Evolutionary conservation across 2,113 vertebrate species (phyloP), one percentile per base, ranked within the genome.

Genomic region (Mus spicilegus): DNA sequence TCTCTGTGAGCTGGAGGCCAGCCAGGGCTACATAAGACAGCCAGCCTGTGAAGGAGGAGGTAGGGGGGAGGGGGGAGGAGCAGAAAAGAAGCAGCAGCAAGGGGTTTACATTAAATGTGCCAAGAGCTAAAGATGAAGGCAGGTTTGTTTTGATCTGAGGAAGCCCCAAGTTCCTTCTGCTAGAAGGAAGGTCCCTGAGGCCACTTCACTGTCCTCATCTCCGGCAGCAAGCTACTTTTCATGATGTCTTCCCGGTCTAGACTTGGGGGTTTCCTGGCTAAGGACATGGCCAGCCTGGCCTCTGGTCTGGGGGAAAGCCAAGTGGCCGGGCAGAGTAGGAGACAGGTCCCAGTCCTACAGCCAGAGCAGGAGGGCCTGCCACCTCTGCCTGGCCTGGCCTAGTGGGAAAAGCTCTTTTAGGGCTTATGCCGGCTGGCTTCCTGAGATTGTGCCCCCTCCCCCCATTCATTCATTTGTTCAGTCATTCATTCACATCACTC

Each of bases 211-310:
- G 49, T 33, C 36, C 46, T 67, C 19, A 1, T n/a, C 24, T 36
- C 42, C 12, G 12, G 2, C 0, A 11, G 46, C 4, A 72, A 9
- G 24, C 42, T n/a, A 8, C 2, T 56, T 16, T 69, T 39, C 30
- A 1, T 22, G 8, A 42, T 5, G 20, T 56, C 19, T 5, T 69
- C 1, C 0, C 16, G 9, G 58, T 54, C 63, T 77, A 26, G 86
- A 54, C 77, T 28, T 17, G 92, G 93, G 94, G 96, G 67, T 93
- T 95, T 98, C 97, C 95, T 89, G 54, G 28, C 5, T 36, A 54
- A 87, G 78, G 73, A 92, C 89, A 73, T 54, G 12, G 9, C 16
- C 36, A 0, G 78, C 67, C 76, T 26, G 5, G 30, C 39, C 63
- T 39, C 14, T 33, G 28, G 63, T 36, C 42, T 67, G 46, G 16